Evolutionary conservation across 2,113 vertebrate species (phyloP).

Genomic region (Paradisaea rubra): DNA sequence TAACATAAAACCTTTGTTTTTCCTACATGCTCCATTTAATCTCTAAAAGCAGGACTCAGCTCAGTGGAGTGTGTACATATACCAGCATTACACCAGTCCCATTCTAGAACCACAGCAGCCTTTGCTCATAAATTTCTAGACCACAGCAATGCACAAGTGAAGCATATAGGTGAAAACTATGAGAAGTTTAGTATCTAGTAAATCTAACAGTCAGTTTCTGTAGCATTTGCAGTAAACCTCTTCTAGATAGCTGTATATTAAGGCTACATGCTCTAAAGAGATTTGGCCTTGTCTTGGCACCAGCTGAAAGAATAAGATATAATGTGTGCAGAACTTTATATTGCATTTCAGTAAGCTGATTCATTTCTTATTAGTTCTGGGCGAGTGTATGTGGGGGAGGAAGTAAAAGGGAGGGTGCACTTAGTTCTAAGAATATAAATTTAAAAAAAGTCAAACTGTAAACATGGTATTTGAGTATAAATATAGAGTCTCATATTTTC

Average conservation of each 20-base stretch:
- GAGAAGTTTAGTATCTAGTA: constrained; percentile 3
- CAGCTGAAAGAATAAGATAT: neutral
- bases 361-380: constrained; percentile 22
- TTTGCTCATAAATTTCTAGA: constrained; percentile 28
- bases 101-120: neutral
- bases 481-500: constrained; percentile 44
- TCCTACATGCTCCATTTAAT: constrained; percentile 38
- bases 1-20: constrained; percentile 45
- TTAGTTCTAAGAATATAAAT: constrained; percentile 50
- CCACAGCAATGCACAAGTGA: neutral
- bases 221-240: constrained; percentile 9
- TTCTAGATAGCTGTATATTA: constrained; percentile 1
- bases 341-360: neutral
- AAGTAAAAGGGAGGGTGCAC: neutral
- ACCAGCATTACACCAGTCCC: neutral
- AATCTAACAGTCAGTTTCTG: constrained; percentile 14
- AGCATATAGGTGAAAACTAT: neutral
- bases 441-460: constrained; percentile 9
- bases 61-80: neutral
- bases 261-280: neutral
- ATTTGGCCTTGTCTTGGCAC: constrained; percentile 1
- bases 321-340: neutral
- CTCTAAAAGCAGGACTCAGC: neutral
- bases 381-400: neutral
- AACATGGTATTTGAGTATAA: constrained; percentile 32